Evolutionary conservation across 2,888 invertebrate genomes (phyloP), one percentile per base, ranked within the genome.

Genomic region (Rotaria sp.): DNA sequence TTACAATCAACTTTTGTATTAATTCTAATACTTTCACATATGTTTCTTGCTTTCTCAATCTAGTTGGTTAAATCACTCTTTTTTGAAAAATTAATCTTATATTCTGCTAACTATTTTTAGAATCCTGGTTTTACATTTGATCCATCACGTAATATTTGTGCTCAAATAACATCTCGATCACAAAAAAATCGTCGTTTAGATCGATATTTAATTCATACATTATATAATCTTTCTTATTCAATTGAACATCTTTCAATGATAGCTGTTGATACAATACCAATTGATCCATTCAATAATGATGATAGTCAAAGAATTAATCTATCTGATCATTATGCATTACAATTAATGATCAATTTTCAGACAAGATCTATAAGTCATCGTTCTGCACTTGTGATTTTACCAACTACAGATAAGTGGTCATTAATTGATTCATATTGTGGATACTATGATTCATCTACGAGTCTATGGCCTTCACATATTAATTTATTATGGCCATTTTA

Each of bases 261-360:
- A 26, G 74, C 4, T 5, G 24, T 38, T 38, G 35, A 67, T 7
- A 35, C 67, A 35, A 35, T 35, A 18, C 18, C 35, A 7, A 35
- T 67, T 21, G 57, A 59, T 30, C 8, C 57, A 59, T 30, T 59
- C 13, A 41, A 74, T 38, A 38, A 11, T 10, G 38, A 74, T 24
- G 13, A 74, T 74, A 24, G 21, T 74, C 7, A 74, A 50, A n/a
- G 41, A 55, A 84, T 86, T 35, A 26, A 84, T 80, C 52, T 55
- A 41, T 86, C 86, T 50, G 86, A 86, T 84, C 86, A 86, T 50
- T 86, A 86, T 84, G 86, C 84, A 18, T 57, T 86, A 55, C 21
- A 74, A 38, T 38, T 35, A 24, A 38, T 74, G 21, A 38, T 74
- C 2, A 35, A 74, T 74, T 74, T 74, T 35, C 35, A 26, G 41